Base-by-base conservation (phyloP, 2,113 vertebrate genomes). In the Anser cygnoides region DNA sequence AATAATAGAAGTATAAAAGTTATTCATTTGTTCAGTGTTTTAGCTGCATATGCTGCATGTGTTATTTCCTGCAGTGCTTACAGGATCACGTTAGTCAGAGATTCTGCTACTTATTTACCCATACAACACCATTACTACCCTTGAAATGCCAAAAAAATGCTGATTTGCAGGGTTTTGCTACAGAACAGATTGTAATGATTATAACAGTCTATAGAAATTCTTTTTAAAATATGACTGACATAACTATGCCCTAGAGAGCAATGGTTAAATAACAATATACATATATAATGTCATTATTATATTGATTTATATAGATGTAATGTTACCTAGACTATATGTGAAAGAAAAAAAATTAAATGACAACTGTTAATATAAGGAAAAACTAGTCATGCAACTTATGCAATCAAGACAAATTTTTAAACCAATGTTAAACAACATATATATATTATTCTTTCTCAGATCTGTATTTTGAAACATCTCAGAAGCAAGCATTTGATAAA, bases 241-340 rank as follows among this genome's bases (percentile, higher is more conserved):
- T 79, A 95, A 96, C 50, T 73, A 44, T 70, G 71, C 71, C 81
- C 81, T 55, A 43, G 77, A 83, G 93, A 95, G 71, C 84, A 91
- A 95, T 70, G 55, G 84, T 94, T 93, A 97, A 96, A 95, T 79
- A 97, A 95, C 67, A 93, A 94, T 58, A 96, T 50, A 82, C 35
- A 82, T 78, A 82, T 43, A 70, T 79, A 87, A 91, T 50, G 54
- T 73, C 84, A 63, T 80, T 87, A 76, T 91, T 93, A 91, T 71
- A 92, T 79, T 95, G 95, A 96, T 96, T 95, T 93, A 93, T 41
- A 91, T 10, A 79, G 80, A 41, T 68, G 58, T 65, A 73, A 62
- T 82, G 90, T 79, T 84, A 84, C 66, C 70, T 70, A 57, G 65
- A 6, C 11, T 81, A 18, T 35, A 81, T 33, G 46, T 14, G 74